Evolutionary conservation across 2,888 invertebrate species (phyloP).

Genomic region (Pollenia labialis): DNA sequence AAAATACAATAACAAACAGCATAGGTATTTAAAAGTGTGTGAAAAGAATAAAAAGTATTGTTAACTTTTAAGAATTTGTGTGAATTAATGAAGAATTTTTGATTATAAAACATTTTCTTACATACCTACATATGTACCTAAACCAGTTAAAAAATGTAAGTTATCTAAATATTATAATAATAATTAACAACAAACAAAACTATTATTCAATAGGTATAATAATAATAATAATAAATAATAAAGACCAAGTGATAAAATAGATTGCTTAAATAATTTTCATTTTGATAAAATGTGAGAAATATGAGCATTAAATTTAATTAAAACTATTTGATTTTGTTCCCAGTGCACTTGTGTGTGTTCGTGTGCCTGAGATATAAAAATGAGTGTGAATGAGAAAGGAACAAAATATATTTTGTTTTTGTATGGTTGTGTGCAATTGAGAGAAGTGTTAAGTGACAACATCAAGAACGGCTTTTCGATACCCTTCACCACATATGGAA

Average conservation of each 20-base stretch:
- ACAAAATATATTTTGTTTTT: neutral
- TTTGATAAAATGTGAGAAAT: conserved; percentile 9
- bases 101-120: neutral
- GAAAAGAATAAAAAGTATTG: neutral
- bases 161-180: conserved; percentile 21
- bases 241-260: conserved; percentile 57
- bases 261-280: conserved; percentile 19
- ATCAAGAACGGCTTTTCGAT: conserved; percentile 18
- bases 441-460: conserved; percentile 27
- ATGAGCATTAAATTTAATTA: conserved; percentile 26
- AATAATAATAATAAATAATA: neutral
- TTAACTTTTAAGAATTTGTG: neutral
- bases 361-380: neutral
- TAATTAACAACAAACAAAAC: neutral
- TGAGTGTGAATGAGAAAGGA: neutral
- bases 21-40: neutral
- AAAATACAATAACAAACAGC: neutral
- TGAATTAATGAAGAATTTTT: neutral
- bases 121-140: no score
- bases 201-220: neutral
- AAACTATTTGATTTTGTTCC: neutral
- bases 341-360: neutral
- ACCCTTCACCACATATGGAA: neutral
- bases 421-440: conserved; percentile 21
- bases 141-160: conserved; percentile 30